Evolutionary conservation across 2,113 vertebrate genomes (phyloP), one percentile per base, ranked within the genome.

Genomic region (Caranx melampygus): DNA sequence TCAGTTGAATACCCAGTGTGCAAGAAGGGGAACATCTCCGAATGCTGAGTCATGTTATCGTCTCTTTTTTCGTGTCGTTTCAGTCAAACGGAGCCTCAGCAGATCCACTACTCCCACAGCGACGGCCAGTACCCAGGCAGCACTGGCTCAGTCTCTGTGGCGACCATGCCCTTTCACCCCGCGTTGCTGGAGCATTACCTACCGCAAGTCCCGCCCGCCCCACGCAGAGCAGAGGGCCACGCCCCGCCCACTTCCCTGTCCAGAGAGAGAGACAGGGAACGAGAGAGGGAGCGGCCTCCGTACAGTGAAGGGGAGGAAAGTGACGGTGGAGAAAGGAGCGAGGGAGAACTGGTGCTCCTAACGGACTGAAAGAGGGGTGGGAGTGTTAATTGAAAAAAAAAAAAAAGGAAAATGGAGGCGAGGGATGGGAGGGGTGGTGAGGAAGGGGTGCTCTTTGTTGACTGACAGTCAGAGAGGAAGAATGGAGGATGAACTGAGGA

Each of bases 221-320:
- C 83, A 85, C 97, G 81, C 79, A 95, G 79, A 57, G n/a, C 15
- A 0, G 93, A 91, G 44, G 94, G 86, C 92, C 95, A 86, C 91
- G 95, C 64, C 89, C 95, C 86, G 34, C 91, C 95, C 74, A 74
- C 86, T 0, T 59, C 89, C 7, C 66, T 84, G 45, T 67, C 90
- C 74, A 82, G 88, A n/a, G 87, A 83, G 73, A 47, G 84, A 37
- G 88, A 90, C 57, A 42, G 75, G 45, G 87, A 88, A 4, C 83
- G 54, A 68, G 88, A 0, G 94, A 92, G 71, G 84, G 91, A 0
- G 92, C 96, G 92, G 72, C 95, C 93, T 37, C 95, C 95, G 13
- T 97, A 97, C 94, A 98, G 97, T 12, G 97, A 97, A 81, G 97
- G 95, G 0, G 96, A 97, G 81, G 97, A 99, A 71, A 98, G 97